Base-by-base conservation (phyloP, 2,888 invertebrate genomes). In the Meiosimyza decipiens region DNA sequence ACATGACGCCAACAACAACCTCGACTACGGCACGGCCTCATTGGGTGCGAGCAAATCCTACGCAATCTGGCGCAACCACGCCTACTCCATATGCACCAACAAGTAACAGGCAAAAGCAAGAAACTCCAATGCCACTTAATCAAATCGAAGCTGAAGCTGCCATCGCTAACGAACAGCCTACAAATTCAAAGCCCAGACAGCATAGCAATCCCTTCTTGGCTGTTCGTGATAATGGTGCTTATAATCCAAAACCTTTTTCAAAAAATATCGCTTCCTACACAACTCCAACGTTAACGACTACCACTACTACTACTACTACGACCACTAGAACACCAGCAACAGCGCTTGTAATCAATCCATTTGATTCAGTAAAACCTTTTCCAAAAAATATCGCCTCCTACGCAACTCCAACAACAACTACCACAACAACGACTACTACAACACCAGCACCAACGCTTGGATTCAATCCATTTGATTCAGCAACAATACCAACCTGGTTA, bases 401-500 rank as follows among this genome's bases (percentile, higher is more conserved):
- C 51, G 18, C 71, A 16, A 71, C 73, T n/a, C 72, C 75, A 1
- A 76, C 72, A 66, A 67, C 67, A 63, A 72, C 69, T n/a, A 70
- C 67, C 5, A 73, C 75, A 28, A 72, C 75, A 3, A 71, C 77
- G n/a, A 75, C 80, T 0, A 79, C 82, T 2, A 79, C 79, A 9
- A 76, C 80, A 13, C 52, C 80, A 11, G 54, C 76, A 49, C 54
- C 76, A 3, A 66, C 75, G 9, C 66, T 77, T 6, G 78, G 80
- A 0, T 75, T 77, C 5, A 81, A 79, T 71, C 80, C 81, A 13
- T 85, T 86, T 52, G 79, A 84, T 55, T 82, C 83, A 28, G 79
- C 84, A 13, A 86, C 86, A 0, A 70, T 86, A 40, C 85, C 85
- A 6, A 75, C 85, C 22, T 85, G 86, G 85, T 72, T 86, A 64